These are phyloP conservation scores for Theonella swinhoei DNA, from an alignment of 37 sponge, comb jelly and placozoan species.

Conservation along the genomic window DNA sequence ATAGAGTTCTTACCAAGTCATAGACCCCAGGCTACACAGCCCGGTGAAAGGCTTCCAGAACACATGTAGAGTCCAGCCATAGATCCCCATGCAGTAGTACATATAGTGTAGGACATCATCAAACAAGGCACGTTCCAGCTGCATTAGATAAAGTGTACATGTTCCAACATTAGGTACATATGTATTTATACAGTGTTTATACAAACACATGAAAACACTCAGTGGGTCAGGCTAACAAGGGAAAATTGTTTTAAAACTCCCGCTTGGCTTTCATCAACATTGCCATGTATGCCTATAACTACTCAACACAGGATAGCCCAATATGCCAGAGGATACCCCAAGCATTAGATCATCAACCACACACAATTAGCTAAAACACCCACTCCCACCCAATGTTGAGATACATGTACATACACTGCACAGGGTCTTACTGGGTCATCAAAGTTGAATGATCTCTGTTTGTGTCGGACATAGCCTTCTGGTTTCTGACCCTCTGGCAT, in stretches of 20 bases:
- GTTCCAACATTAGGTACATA: too few relatives aligned
- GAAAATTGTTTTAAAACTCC: background rate
- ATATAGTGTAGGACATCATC: conserved; percentile 46
- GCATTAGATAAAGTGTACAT: too few relatives aligned
- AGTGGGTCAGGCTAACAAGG: background rate
- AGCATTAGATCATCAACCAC: too few relatives aligned
- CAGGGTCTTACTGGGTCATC: background rate
- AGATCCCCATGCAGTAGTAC: conserved; percentile 57
- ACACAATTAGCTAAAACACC: too few relatives aligned
- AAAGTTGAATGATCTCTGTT: background rate
- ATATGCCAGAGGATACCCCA: too few relatives aligned
- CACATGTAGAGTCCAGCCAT: conserved; percentile 70
- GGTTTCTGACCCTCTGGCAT: background rate
- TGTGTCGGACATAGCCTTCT: background rate
- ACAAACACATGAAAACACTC: too few relatives aligned
- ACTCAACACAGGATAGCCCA: too few relatives aligned
- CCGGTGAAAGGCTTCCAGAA: conserved; percentile 54
- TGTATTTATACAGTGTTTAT: too few relatives aligned
- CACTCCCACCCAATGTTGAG: too few relatives aligned
- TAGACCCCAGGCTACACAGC: conserved; percentile 18
- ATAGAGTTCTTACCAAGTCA: too few relatives aligned
- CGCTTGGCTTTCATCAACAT: too few relatives aligned
- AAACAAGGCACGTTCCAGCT: conserved; percentile 29
- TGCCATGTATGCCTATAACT: too few relatives aligned
- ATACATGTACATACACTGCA: background rate